phyloP scores from a whole-genome alignment of 2,797 vertebrate genomes.

The Argentina silus region DNA sequence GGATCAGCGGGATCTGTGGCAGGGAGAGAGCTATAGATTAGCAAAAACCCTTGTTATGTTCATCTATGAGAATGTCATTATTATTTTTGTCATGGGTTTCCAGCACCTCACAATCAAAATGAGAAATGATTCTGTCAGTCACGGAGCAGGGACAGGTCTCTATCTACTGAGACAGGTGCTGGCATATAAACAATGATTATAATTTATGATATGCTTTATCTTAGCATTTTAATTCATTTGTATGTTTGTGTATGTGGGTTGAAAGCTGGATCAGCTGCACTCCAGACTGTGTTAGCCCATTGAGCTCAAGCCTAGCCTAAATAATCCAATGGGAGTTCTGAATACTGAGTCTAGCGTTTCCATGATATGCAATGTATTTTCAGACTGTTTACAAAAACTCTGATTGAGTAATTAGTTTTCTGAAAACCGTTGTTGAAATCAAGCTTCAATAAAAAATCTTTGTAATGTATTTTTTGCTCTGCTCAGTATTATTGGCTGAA shows the following conservation, averaged over 20 bases:
- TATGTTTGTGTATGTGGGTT: not conserved
- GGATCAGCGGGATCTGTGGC: conserved; percentile 27
- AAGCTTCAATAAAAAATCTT: too few species aligned
- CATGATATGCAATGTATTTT: too few species aligned
- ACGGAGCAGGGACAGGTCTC: conserved; percentile 21
- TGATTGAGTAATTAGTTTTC: too few species aligned
- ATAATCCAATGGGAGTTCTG: too few species aligned
- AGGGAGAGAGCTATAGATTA: conserved; percentile 22
- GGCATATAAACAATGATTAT: not conserved
- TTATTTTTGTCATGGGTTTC: not conserved
- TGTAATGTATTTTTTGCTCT: not conserved
- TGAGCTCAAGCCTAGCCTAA: too few species aligned
- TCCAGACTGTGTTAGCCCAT: too few species aligned
- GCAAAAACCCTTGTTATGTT: conserved; percentile 23
- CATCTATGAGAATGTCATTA: not conserved
- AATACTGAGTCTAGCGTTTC: too few species aligned
- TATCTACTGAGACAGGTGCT: not conserved
- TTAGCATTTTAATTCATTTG: not conserved
- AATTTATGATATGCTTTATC: too few species aligned
- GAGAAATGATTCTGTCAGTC: conserved; percentile 46
- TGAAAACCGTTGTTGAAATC: too few species aligned
- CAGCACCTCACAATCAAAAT: conserved; percentile 39
- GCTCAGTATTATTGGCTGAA: not conserved
- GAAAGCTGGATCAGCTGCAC: too few species aligned
- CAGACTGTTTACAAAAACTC: too few species aligned